These are phyloP conservation scores for Leptinotarsa rubiginosa DNA, from an alignment of 2,888 invertebrate genomes.

Conservation along the genomic window DNA sequence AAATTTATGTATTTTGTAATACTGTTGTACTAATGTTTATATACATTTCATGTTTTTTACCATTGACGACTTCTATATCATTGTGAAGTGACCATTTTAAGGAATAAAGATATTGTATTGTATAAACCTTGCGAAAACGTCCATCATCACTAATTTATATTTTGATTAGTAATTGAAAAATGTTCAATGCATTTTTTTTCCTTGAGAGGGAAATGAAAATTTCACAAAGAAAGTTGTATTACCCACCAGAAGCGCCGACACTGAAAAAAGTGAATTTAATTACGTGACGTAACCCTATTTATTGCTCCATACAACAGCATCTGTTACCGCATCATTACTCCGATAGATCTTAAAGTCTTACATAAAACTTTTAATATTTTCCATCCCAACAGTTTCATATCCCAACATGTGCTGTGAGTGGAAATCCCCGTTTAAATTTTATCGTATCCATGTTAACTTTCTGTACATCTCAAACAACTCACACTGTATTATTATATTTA, in stretches of 20 bases:
- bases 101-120: too few relatives aligned
- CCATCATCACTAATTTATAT: too few relatives aligned
- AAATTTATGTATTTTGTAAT: too few relatives aligned
- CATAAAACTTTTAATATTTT: constrained; percentile 19
- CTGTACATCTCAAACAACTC: not conserved
- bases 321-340: constrained; percentile 10
- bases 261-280: not conserved
- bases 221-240: too few relatives aligned
- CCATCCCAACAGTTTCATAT: constrained; percentile 9
- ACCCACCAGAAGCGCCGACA: not conserved
- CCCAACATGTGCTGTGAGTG: constrained; percentile 8
- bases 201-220: not conserved
- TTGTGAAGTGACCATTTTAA: too few relatives aligned
- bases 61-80: too few relatives aligned
- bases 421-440: not conserved
- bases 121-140: too few relatives aligned
- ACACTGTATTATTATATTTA: not conserved
- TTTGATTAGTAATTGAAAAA: too few relatives aligned
- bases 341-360: constrained; percentile 5
- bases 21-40: too few relatives aligned
- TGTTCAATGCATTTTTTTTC: not conserved
- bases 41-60: too few relatives aligned
- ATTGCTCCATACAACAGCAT: constrained; percentile 12
- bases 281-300: not conserved
- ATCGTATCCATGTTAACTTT: not conserved